Evolutionary conservation across 2,797 vertebrate species (phyloP), one percentile per base, ranked within the genome.

Genomic region (Epinephelus coioides): DNA sequence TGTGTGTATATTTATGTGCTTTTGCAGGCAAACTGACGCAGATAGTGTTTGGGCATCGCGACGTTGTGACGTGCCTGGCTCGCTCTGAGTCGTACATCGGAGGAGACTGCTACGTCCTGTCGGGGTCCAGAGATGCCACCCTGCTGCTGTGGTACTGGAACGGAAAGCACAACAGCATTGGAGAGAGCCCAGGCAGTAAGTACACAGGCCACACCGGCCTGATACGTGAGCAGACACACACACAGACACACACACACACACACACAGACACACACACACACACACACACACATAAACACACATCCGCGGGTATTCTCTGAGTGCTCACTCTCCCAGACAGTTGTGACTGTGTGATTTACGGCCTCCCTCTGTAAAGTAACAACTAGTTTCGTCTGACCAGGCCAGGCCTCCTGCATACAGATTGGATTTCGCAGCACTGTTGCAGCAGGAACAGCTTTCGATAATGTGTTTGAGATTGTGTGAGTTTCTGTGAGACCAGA

Each of bases 71-170:
- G 47, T 99, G 98, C 81, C 95, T 99, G 84, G 92, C 96, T 69
- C 96, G 98, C 49, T 99, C 98, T 0, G 98, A 99, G 92, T 98
- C 98, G 0, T 99, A 99, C 87, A 98, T 99, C 55, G 98, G 98
- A 67, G 98, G 98, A 71, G 97, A 99, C 90, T 99, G 98, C 93
- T 99, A 99, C 85, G 86, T 99, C 76, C 96, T 99, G 82, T 98
- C 98, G 0, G 98, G 98, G 65, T 99, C 98, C 13, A 96, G 98
- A 54, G 98, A 99, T 68, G 98, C 98, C 89, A 99, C 98, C 0
- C 94, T 99, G 80, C 95, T 99, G 86, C 96, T 99, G 75, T 99
- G 98, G 98, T 99, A 98, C 94, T 99, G 98, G 98, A 99, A 98
- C 38, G 98, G 98, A 72, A 99, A 98, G 94, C 96, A 94, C 90